Evolutionary conservation across 2,113 vertebrate species (phyloP).

Genomic region (Passer domesticus): DNA sequence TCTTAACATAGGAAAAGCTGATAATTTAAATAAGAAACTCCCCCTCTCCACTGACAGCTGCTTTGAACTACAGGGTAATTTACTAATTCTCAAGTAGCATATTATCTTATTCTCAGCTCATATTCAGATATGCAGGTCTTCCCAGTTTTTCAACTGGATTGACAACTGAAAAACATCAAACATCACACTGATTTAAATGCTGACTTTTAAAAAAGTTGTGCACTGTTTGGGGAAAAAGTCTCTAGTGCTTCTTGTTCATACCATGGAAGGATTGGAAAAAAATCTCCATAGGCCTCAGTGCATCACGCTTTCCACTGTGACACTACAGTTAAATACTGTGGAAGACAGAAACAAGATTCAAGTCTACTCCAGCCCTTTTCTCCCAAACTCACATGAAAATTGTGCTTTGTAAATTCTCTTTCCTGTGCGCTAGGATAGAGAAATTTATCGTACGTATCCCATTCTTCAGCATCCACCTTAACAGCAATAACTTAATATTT

Average conservation of each 20-base stretch:
- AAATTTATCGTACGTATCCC: neutral
- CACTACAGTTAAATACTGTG: neutral
- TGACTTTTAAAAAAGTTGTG: neutral
- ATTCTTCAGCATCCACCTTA: neutral
- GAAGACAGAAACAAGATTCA: neutral
- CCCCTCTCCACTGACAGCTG: neutral
- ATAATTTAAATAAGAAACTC: neutral
- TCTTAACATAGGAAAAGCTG: neutral
- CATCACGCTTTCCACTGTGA: neutral
- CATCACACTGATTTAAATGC: neutral
- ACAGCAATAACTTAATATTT: neutral
- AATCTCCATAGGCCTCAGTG: neutral
- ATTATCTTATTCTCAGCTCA: neutral
- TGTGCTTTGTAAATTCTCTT: neutral
- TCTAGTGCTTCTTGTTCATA: neutral
- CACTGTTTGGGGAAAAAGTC: neutral
- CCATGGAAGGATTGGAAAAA: neutral
- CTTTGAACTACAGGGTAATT: neutral
- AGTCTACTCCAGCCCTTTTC: neutral
- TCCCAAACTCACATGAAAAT: neutral
- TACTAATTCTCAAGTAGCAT: neutral
- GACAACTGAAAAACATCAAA: neutral
- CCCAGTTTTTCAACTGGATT: neutral
- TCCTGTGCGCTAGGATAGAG: neutral
- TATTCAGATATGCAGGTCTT: neutral